Base-by-base conservation (phyloP, 2,113 vertebrate species). In the Pseudonaja textilis region DNA sequence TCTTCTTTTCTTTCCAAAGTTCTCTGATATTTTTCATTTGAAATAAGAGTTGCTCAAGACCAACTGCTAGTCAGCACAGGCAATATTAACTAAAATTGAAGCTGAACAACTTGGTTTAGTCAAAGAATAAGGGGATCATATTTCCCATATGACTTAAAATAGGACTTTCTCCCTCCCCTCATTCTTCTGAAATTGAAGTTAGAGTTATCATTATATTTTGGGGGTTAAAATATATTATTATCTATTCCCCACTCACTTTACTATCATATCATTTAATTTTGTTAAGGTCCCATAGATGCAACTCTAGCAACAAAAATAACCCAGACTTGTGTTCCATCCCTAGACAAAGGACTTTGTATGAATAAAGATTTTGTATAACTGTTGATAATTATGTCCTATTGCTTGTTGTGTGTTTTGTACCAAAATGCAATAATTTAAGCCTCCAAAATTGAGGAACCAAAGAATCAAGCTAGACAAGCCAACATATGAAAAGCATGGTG, bases 381-480 rank as follows among this genome's bases (percentile, higher is more conserved):
- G 89, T 29, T 34, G 89, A 20, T 52, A 29, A 23, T 29, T 29
- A n/a, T 11, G 61, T 61, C 56, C 25, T n/a, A 23, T 52, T 18
- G 12, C 20, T 34, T 34, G 45, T 64, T 55, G 5, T 3, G 18
- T 4, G 20, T 5, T 45, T 55, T 20, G 50, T 39, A 81, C 34
- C 59, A 42, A 18, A 20, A 52, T 5, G 25, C 10, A 25, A 85
- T 5, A 22, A 16, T 81, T 47, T 56, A 52, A 92, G 90, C 93
- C 1, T 89, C 87, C 50, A n/a, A 18, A 29, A 42, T 16, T 6
- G 0, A 29, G 14, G 91, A 26, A 2, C 16, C n/a, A 81, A 56
- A 0, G 1, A 45, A 29, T 0, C 61, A 0, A 29, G 6, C 29
- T 0, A 25, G 57, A 92, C 22, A 25, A 0, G 0, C 29, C 34